Conservation (phyloP, 2,113 vertebrate species). For the Enhydra lutris region DNA sequence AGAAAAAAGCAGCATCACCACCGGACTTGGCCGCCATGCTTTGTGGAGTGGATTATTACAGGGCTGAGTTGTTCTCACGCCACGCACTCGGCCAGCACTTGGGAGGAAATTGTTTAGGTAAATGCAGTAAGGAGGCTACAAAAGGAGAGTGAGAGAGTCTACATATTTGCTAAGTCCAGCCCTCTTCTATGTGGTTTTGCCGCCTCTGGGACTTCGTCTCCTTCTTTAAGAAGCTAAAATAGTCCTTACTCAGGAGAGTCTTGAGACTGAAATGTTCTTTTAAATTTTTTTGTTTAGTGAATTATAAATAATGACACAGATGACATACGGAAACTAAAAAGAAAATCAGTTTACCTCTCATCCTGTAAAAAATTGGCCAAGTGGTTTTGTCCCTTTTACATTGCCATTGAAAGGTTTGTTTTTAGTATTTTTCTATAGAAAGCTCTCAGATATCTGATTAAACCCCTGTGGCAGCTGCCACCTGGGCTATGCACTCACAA, state of each 20-base stretch:
- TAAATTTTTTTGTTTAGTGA: neutral
- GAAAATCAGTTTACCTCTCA: neutral
- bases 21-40: accelerated
- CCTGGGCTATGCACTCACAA: neutral
- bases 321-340: neutral
- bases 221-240: neutral
- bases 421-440: conserved; percentile 14
- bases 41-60: accelerated
- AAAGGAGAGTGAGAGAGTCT: neutral
- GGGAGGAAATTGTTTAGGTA: neutral
- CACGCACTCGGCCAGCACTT: too few species aligned
- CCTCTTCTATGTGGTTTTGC: neutral
- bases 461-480: neutral
- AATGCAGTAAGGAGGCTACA: neutral
- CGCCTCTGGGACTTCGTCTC: neutral
- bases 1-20: neutral
- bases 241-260: neutral
- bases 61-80: neutral
- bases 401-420: neutral
- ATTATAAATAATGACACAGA: neutral
- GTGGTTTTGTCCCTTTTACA: neutral
- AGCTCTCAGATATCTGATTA: neutral
- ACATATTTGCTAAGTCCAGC: neutral
- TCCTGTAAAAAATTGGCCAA: neutral
- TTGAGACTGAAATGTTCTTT: neutral